These are phyloP conservation scores for Scolopax mira DNA, from an alignment of 2,113 vertebrate species.

Conservation along the genomic window DNA sequence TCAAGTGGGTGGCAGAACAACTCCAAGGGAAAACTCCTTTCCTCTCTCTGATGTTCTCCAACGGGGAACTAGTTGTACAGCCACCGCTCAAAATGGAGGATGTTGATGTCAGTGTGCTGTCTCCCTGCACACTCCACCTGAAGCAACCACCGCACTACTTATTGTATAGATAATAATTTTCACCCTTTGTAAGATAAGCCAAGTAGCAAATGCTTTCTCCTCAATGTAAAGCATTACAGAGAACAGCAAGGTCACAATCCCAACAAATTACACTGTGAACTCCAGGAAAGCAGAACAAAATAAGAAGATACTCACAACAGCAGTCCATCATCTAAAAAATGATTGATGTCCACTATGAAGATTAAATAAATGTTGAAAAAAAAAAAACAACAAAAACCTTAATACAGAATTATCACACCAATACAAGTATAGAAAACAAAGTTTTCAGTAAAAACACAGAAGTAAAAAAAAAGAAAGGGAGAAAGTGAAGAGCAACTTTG, in stretches of 20 bases:
- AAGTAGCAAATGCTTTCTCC: background rate
- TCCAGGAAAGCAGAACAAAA: background rate
- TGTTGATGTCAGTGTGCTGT: background rate
- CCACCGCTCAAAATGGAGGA: background rate
- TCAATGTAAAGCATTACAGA: background rate
- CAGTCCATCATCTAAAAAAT: background rate
- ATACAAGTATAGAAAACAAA: background rate
- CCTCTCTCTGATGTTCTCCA: background rate
- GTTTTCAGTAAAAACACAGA: background rate
- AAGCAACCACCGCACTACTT: background rate
- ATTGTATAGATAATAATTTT: background rate
- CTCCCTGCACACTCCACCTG: background rate
- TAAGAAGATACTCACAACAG: background rate
- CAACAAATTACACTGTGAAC: background rate
- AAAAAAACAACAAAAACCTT: too few relatives aligned
- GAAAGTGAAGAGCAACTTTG: background rate
- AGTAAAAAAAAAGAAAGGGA: fast-evolving
- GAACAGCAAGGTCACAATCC: background rate
- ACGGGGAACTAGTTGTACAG: background rate
- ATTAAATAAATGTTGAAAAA: background rate
- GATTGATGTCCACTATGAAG: background rate
- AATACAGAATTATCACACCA: background rate
- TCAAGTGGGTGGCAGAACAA: background rate
- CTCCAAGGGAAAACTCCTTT: background rate
- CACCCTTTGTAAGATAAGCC: background rate